Conservation (phyloP, 2,113 vertebrate species). For the Megaptera novaeangliae region DNA sequence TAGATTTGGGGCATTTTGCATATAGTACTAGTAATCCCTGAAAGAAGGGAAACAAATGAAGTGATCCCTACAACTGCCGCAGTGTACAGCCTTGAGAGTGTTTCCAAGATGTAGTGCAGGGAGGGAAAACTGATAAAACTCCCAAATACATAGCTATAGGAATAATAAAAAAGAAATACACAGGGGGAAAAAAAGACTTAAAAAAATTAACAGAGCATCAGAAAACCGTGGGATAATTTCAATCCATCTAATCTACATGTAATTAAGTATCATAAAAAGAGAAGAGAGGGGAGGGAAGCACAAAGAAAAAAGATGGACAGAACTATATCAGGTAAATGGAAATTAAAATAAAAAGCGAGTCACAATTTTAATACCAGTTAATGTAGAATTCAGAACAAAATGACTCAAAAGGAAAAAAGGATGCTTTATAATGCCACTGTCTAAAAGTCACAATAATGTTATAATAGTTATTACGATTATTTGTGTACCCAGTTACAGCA, state of each 20-base stretch:
- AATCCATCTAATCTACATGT: neutral
- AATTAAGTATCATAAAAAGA: neutral
- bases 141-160: neutral
- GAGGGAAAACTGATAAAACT: neutral
- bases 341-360: neutral
- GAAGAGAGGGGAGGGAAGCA: too few relatives aligned
- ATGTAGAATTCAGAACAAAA: neutral
- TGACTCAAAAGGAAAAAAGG: neutral
- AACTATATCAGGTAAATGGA: neutral
- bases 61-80: neutral
- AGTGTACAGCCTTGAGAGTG: neutral
- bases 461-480: neutral
- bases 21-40: neutral
- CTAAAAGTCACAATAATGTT: neutral
- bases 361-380: neutral
- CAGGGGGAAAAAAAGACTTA: neutral
- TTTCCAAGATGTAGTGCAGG: neutral
- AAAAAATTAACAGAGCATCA: neutral
- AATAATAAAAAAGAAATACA: neutral
- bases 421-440: neutral
- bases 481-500: neutral
- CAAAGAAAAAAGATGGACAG: neutral
- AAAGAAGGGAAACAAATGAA: neutral
- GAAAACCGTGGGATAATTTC: neutral
- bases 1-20: neutral